Conservation (phyloP, 2,113 vertebrate species). For the Tachysurus fulvidraco region DNA sequence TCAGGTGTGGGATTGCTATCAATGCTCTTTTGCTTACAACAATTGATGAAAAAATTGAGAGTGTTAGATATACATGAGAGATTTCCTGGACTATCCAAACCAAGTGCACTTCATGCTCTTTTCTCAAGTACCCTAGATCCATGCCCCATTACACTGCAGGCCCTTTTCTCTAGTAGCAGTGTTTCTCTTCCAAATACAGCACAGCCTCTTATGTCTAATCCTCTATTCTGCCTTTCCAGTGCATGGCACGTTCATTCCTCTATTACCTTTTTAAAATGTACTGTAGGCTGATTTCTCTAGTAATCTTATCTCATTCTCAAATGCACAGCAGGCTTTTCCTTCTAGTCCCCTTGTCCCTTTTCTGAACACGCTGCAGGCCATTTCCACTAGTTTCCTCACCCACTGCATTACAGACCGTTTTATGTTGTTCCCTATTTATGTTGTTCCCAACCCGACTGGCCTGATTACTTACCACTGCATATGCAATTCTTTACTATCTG, state of each 20-base stretch:
- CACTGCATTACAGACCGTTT: neutral
- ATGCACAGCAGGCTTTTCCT: neutral
- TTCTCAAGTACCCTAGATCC: neutral
- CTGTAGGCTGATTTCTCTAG: neutral
- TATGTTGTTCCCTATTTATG: neutral
- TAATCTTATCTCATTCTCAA: neutral
- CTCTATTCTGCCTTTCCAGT: neutral
- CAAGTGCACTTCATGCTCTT: slow-evolving; percentile 2
- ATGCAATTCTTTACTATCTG: neutral
- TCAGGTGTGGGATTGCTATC: neutral
- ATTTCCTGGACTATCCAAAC: neutral
- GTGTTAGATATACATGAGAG: neutral
- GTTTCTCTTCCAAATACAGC: neutral
- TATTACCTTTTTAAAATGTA: neutral
- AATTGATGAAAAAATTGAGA: neutral
- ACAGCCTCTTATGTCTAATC: slow-evolving; percentile 1
- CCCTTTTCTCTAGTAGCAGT: neutral
- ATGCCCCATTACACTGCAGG: neutral
- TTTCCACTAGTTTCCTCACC: neutral
- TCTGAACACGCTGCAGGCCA: neutral
- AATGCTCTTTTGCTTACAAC: neutral
- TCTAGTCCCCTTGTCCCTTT: neutral
- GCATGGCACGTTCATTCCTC: neutral
- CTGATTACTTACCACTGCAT: neutral
- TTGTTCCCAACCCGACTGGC: neutral